A percentile compares a stretch with the other conserved stretches of the same genome.
These are phyloP conservation scores for Chloroceryle inda DNA, from an alignment of 2,797 vertebrate species.

Conservation along the genomic window DNA sequence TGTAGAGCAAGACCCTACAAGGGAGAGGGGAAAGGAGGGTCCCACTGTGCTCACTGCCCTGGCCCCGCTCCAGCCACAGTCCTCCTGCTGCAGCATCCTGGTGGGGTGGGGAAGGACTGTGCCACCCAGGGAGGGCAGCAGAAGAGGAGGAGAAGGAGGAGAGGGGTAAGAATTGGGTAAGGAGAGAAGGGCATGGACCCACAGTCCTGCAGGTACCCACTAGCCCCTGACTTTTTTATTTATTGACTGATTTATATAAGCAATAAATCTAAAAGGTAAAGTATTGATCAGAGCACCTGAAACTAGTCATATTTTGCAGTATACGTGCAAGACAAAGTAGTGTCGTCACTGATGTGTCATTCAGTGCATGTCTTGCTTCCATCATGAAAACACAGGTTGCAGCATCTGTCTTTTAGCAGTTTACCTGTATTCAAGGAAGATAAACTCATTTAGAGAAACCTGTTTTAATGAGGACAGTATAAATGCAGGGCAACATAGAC, in stretches of 20 bases:
- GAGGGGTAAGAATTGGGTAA: background rate
- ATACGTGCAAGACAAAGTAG: rapidly evolving
- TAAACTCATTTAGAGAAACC: background rate
- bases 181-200: rapidly evolving
- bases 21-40: background rate
- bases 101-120: too few relatives aligned
- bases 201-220: background rate
- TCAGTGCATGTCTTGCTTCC: background rate
- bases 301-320: background rate
- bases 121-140: rapidly evolving
- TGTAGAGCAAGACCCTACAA: background rate
- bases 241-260: background rate
- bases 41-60: rapidly evolving
- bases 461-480: background rate
- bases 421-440: background rate
- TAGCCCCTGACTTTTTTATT: too few relatives aligned
- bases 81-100: too few relatives aligned
- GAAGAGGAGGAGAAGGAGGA: background rate
- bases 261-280: background rate
- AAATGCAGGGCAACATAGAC: background rate
- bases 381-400: background rate
- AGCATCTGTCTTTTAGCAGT: background rate
- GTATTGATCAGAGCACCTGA: background rate
- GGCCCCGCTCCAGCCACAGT: rapidly evolving
- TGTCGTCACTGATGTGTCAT: background rate